Evolutionary conservation across 1,140 invertebrate genomes (phyloP), one percentile per base, ranked within the genome.

Genomic region (Dolichoris vasculosae): DNA sequence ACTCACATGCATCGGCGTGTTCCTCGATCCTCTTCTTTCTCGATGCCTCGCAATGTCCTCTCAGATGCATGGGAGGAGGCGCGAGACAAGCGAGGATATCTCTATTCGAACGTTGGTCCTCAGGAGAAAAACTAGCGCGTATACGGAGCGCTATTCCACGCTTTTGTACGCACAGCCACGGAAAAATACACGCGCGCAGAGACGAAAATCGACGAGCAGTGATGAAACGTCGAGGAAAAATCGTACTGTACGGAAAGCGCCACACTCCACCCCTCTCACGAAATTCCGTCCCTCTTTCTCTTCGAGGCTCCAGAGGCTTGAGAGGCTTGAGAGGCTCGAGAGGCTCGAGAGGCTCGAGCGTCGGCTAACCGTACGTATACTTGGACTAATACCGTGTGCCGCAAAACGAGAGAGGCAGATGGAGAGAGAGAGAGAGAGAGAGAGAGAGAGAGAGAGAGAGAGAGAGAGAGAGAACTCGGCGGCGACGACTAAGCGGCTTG

Each of bases 61-160:
- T 78, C 30, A 78, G 32, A 78, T 35, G 15, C 76, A 78, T 78
- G 76, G 32, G 76, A 55, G 32, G 76, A 55, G 48, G 46, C 15
- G 30, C 11, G 48, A 55, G 30, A 32, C 4, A 6, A 32, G 2
- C 76, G 76, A 23, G 48, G 30, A 55, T 35, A 48, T 59, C 48
- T 48, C 13, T 38, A 17, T 76, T 17, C 15, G 1, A 11, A 32
- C 43, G 73, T 73, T 11, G 69, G 1, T 43, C 23, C 23, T 40
- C 69, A 20, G 32, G 32, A 51, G 48, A 51, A 51, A 51, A 51
- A 51, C 38, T 9, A n/a, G 69, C 26, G 7, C 32, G 63, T 32
- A 32, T 67, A 32, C n/a, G 30, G 6, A n/a, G 30, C 63, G 13
- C 63, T 67, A 67, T 67, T 0, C n/a, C 6, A 0, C 3, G 17